These are phyloP conservation scores for Entomobrya proxima DNA, from an alignment of 2,888 invertebrate genomes.

Conservation along the genomic window DNA sequence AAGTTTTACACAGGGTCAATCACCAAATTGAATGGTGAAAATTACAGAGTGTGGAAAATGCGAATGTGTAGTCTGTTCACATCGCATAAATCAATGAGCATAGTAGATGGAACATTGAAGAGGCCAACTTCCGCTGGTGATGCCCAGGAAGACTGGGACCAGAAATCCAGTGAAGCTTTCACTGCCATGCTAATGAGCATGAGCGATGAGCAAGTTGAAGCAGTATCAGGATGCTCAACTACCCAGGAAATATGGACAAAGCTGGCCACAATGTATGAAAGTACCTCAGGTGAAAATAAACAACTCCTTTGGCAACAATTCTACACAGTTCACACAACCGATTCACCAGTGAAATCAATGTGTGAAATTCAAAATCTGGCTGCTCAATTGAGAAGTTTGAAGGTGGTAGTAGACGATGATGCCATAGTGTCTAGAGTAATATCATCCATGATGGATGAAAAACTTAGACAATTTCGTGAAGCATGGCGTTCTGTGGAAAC, in stretches of 20 bases:
- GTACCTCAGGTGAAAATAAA: constrained; percentile 60
- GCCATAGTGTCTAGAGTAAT: constrained; percentile 54
- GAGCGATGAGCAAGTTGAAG: constrained; percentile 60
- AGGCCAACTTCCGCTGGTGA: constrained; percentile 27
- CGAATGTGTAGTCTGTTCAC: constrained; percentile 51
- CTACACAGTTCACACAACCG: constrained; percentile 31
- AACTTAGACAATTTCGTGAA: constrained; percentile 63
- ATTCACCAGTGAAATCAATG: constrained; percentile 62
- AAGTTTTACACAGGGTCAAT: constrained; percentile 53
- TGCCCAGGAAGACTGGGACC: constrained; percentile 53
- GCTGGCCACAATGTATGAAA: constrained; percentile 58
- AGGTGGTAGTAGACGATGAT: constrained; percentile 50
- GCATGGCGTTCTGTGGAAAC: constrained; percentile 64
- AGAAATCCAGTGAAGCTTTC: constrained; percentile 52
- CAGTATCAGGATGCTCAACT: constrained; percentile 53
- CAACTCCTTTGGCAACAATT: constrained; percentile 62
- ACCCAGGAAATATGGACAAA: constrained; percentile 63
- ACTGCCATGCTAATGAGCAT: constrained; percentile 51
- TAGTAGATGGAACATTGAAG: constrained; percentile 54
- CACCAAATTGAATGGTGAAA: constrained; percentile 55
- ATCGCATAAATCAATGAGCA: constrained; percentile 29
- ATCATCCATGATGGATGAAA: constrained; percentile 55
- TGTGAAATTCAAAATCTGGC: constrained; percentile 65
- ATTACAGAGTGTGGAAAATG: constrained; percentile 66
- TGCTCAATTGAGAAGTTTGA: constrained; percentile 56